Percentiles rank a stretch among this genome's conserved stretches.
phyloP scores from a whole-genome alignment of 2,113 vertebrate genomes.

The Crocuta crocuta region DNA sequence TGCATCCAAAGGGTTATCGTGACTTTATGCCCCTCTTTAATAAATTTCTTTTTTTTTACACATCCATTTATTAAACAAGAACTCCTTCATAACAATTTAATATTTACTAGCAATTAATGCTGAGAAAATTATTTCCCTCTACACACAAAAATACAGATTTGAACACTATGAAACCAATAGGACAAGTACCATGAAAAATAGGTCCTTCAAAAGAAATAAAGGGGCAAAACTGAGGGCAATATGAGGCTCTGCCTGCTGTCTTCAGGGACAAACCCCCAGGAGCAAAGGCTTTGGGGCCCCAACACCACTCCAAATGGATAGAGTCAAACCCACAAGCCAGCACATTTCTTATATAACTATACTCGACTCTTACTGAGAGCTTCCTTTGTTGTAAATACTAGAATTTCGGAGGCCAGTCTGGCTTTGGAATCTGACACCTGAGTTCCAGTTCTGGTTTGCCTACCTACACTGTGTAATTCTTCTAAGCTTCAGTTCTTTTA shows the following conservation, averaged over 20 bases:
- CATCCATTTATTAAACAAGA: constrained; percentile 88
- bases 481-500: background rate
- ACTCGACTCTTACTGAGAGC: background rate
- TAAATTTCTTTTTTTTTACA: constrained; percentile 54
- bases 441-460: background rate
- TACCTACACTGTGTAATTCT: background rate
- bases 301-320: background rate
- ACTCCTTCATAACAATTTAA: constrained; percentile 88
- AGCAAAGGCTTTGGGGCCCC: constrained; percentile 62
- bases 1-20: background rate
- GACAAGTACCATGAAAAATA: constrained; percentile 85
- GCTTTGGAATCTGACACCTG: background rate
- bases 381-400: background rate
- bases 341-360: background rate
- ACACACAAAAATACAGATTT: constrained; percentile 91
- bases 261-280: constrained; percentile 64
- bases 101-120: constrained; percentile 85
- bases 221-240: constrained; percentile 42
- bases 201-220: constrained; percentile 77
- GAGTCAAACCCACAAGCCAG: background rate
- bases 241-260: constrained; percentile 51
- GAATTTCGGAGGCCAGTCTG: background rate
- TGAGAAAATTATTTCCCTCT: constrained; percentile 88
- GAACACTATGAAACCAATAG: constrained; percentile 87
- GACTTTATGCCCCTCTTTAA: background rate